Base-by-base conservation (phyloP, 1,140 invertebrate genomes). In the Drosophila busckii region DNA sequence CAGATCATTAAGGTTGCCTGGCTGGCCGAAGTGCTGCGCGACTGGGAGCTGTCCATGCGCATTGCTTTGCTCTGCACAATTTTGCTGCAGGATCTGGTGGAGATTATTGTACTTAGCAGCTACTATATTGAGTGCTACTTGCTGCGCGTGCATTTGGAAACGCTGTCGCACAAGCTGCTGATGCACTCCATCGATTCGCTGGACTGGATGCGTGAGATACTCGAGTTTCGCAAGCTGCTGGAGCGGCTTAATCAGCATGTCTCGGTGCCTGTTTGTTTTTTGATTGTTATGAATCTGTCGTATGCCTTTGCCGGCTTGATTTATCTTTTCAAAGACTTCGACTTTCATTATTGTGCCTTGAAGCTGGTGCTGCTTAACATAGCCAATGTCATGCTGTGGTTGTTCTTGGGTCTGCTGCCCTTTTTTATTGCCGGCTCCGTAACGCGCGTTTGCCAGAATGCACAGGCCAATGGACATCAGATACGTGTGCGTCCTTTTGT, bases 61-160 rank as follows among this genome's bases (percentile, higher is more conserved):
- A 31, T 70, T 3, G 41, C 29, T 1, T 78, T 94, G 15, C 89
- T 93, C 22, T 65, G 92, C 10, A 93, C 92, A 41, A 93, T 93
- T 16, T 82, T 94, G 28, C 92, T 92, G 85, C 93, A 94, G 61
- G 93, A 95, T 84, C 89, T 94, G 86, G 91, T 94, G 16, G 93
- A 94, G 84, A 92, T 93, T 2, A 93, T 93, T 6, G 90, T 94
- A 42, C 91, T 94, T 45, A 93, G 92, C 2, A 94, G 92, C 87
- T 95, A 94, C 64, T 94, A 93, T 62, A 89, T 95, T 6, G 93
- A 94, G 88, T 93, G 92, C n/a, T 93, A 94, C 86, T 87, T 94
- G 41, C 76, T 95, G 28, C 91, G 92, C 38, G 91, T 92, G 1
- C 93, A 94, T 84, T 87, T 94, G 5, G 89, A 91, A 55, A 93